phyloP scores from a whole-genome alignment of 2,888 invertebrate species.

The Hypena proboscidalis region DNA sequence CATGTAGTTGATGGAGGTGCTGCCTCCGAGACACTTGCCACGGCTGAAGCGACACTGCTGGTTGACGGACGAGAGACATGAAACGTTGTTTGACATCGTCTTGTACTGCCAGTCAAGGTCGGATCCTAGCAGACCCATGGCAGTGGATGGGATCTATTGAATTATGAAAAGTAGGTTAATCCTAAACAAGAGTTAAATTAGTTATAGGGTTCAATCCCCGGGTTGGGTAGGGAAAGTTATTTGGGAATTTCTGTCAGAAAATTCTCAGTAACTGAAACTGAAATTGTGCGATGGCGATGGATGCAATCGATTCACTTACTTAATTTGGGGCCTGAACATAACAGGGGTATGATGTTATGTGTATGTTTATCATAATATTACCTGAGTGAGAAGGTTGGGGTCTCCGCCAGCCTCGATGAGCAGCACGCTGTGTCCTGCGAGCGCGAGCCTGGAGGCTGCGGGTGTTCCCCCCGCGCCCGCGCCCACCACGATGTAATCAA shows the following conservation, averaged over 20 bases:
- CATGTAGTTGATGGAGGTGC: conserved; percentile 69
- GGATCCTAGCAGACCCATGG: conserved; percentile 49
- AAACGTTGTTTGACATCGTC: conserved; percentile 59
- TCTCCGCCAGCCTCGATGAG: too few species aligned
- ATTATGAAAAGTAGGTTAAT: too few species aligned
- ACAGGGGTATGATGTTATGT: conserved; percentile 56
- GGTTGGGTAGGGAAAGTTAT: too few species aligned
- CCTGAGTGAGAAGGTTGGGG: conserved; percentile 46
- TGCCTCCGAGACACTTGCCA: conserved; percentile 68
- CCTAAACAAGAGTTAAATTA: too few species aligned
- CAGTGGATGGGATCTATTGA: conserved; percentile 59
- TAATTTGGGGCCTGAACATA: conserved; percentile 56
- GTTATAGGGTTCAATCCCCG: too few species aligned
- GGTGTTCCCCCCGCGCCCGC: conserved; percentile 66
- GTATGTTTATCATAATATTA: conserved; percentile 30
- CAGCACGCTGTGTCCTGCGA: conserved; percentile 53
- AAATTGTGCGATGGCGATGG: too few species aligned
- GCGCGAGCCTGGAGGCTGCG: conserved; percentile 59
- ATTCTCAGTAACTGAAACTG: too few species aligned
- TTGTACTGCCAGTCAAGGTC: conserved; percentile 60
- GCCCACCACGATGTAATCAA: conserved; percentile 82
- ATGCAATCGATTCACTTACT: too few species aligned
- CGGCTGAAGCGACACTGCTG: conserved; percentile 58
- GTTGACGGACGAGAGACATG: conserved; percentile 54
- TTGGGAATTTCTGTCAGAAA: too few species aligned